Conservation (phyloP, 2,113 vertebrate genomes). For the Pachyramphus minor region DNA sequence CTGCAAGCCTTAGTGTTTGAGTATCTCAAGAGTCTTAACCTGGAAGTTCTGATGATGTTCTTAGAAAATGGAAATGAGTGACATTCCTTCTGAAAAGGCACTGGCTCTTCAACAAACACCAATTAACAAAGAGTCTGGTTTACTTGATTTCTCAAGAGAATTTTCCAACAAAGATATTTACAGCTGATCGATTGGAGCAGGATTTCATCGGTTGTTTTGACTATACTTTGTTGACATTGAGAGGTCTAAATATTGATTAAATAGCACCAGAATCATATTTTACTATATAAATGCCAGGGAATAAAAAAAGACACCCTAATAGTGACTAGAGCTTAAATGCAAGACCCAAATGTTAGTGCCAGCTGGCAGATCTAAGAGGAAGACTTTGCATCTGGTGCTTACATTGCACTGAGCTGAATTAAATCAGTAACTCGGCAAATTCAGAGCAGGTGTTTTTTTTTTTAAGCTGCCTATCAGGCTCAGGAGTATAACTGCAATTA, state of each 20-base stretch:
- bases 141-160: background rate
- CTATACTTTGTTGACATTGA: background rate
- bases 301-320: background rate
- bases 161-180: background rate
- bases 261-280: background rate
- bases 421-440: background rate
- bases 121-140: background rate
- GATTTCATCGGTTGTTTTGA: background rate
- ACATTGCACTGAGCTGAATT: background rate
- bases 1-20: background rate
- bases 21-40: background rate
- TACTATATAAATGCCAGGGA: background rate
- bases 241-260: background rate
- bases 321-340: background rate
- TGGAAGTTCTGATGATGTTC: background rate
- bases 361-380: background rate
- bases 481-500: background rate
- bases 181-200: background rate
- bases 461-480: background rate
- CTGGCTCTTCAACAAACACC: background rate
- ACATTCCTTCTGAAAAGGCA: background rate
- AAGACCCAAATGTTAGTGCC: background rate
- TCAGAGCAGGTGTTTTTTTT: background rate
- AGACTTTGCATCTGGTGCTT: background rate
- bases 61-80: background rate